Evolutionary conservation across 2,888 invertebrate genomes (phyloP), one percentile per base, ranked within the genome.

Genomic region (Dicranocentrus wangi): DNA sequence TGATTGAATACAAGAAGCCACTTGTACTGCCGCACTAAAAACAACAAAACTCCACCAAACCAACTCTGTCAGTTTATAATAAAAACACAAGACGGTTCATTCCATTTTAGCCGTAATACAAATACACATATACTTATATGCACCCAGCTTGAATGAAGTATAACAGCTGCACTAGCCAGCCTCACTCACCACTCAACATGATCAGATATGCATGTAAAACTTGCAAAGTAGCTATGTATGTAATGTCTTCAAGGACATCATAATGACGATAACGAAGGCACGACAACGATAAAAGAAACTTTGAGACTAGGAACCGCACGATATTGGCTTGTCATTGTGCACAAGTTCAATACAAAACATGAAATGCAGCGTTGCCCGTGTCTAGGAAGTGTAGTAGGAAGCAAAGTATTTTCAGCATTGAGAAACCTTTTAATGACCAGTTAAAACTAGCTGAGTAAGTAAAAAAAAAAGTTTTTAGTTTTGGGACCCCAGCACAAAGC

Each of bases 341-440:
- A 21, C n/a, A 51, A 55, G 19, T 21, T 55, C 21, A 32, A 69
- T 53, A 55, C 47, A 5, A 47, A 47, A n/a, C 15, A 15, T 10
- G 5, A 5, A 47, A 3, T n/a, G 47, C 5, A n/a, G 47, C 10
- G 3, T n/a, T 10, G 13, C 47, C n/a, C 13, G 47, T 5, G 13
- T n/a, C 47, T 47, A 47, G 47, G 47, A 47, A 47, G n/a, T 47
- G 47, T 15, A 25, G 28, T 39, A 69, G 69, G 69, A 69, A 69
- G 69, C 55, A 69, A 69, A 55, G n/a, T 32, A 55, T 69, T 15
- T 19, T 53, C 21, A 28, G 13, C 39, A 58, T n/a, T 10, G 58
- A 39, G 10, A 39, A 71, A 23, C 58, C 25, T 71, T n/a, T 70
- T 60, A 60, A 60, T 71, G 71, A 60, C 71, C 47, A 71, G 71